Conservation (phyloP, 2,797 vertebrate genomes). For the Ctenopoma kingsleyae region DNA sequence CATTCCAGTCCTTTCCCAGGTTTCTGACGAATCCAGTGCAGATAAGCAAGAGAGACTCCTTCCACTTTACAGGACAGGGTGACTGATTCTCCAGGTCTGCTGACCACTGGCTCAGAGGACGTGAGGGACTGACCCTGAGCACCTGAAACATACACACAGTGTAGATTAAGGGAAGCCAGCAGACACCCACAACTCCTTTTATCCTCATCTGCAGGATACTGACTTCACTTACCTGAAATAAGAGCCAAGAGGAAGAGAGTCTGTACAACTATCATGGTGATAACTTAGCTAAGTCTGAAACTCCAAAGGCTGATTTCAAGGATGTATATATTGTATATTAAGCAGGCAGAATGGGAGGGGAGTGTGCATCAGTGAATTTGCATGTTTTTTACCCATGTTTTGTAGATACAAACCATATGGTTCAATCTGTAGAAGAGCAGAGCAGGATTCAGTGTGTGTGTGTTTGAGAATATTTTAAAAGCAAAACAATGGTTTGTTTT, state of each 20-base stretch:
- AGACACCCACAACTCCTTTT: neutral
- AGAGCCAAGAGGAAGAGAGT: slow-evolving; percentile 13
- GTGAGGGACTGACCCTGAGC: slow-evolving; percentile 46
- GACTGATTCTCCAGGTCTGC: slow-evolving; percentile 43
- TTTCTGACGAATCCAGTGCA: slow-evolving; percentile 64
- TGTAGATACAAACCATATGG: no score
- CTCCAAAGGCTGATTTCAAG: neutral
- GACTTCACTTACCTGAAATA: neutral
- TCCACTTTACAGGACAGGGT: slow-evolving; percentile 54
- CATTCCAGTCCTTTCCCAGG: slow-evolving; percentile 18
- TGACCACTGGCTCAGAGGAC: slow-evolving; percentile 1
- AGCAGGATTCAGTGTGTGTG: no score
- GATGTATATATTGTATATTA: slow-evolving; percentile 2
- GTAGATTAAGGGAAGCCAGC: neutral
- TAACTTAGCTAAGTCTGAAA: slow-evolving; percentile 2
- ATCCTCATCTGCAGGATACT: neutral
- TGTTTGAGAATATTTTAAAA: no score
- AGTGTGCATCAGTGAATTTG: neutral
- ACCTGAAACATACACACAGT: slow-evolving; percentile 37
- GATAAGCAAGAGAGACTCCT: slow-evolving; percentile 32
- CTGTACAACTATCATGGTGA: slow-evolving; percentile 25
- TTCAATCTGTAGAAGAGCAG: no score
- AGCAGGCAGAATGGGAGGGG: slow-evolving; percentile 12
- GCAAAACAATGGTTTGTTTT: no score
- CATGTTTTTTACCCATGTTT: neutral